Percentiles rank a stretch among this genome's conserved stretches.
Conservation (phyloP, 2,888 invertebrate genomes). For the Lottia gigantea region DNA sequence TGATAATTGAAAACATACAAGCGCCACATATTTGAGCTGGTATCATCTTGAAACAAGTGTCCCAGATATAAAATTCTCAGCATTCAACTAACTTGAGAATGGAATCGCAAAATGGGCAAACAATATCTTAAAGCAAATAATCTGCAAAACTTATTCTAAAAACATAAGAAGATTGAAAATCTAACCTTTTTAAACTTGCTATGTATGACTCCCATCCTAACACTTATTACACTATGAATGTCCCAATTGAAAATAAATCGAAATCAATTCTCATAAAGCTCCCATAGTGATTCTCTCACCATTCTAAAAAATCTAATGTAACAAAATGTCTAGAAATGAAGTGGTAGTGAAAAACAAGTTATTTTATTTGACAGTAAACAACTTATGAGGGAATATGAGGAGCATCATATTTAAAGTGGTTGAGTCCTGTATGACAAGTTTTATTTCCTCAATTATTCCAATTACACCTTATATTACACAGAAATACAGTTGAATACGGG, state of each 20-base stretch:
- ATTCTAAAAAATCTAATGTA: neutral
- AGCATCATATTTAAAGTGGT: slow-evolving; percentile 4
- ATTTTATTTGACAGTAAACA: slow-evolving; percentile 10
- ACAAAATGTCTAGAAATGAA: neutral
- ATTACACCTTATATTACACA: neutral
- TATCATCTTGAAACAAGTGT: too few species aligned
- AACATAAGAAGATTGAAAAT: neutral
- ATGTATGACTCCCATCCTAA: neutral
- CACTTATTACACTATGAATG: neutral
- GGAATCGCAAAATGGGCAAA: too few species aligned
- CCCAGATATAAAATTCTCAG: too few species aligned
- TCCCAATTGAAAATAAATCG: neutral
- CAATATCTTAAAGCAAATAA: neutral
- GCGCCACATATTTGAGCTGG: too few species aligned
- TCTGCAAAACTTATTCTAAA: neutral
- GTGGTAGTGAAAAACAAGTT: slow-evolving; percentile 1
- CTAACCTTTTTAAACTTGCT: neutral
- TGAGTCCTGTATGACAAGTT: neutral
- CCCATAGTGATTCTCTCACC: neutral
- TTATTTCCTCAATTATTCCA: neutral
- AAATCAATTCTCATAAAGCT: neutral
- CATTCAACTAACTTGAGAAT: too few species aligned
- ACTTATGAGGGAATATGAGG: neutral
- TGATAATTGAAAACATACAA: too few species aligned
- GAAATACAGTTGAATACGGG: too few species aligned